These are phyloP conservation scores for Esox niger DNA, from an alignment of 2,113 vertebrate species.

Conservation along the genomic window DNA sequence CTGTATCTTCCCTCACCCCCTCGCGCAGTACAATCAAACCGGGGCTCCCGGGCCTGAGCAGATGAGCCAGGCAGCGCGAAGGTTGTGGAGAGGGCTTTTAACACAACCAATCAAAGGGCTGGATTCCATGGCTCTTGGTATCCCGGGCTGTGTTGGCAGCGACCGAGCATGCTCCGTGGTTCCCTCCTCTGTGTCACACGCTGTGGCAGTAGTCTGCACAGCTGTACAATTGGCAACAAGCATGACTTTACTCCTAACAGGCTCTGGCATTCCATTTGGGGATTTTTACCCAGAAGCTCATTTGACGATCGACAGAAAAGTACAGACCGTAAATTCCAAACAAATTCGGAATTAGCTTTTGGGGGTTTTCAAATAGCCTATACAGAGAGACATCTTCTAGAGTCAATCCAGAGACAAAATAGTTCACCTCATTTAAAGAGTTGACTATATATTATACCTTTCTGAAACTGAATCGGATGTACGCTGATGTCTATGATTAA, in stretches of 20 bases:
- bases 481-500: not conserved
- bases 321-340: conserved; percentile 30
- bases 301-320: conserved; percentile 57
- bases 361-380: not conserved
- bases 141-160: conserved; percentile 28
- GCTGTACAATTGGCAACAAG: conserved; percentile 69
- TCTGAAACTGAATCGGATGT: not conserved
- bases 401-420: no score
- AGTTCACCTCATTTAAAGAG: no score
- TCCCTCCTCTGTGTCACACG: conserved; percentile 50
- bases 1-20: conserved; percentile 28
- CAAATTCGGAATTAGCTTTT: conserved; percentile 11
- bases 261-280: conserved; percentile 59
- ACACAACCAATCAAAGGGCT: conserved; percentile 39
- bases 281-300: conserved; percentile 41
- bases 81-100: conserved; percentile 48
- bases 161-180: conserved; percentile 33
- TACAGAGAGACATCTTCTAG: not conserved
- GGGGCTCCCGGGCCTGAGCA: conserved; percentile 24
- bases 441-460: not conserved
- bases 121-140: conserved; percentile 25
- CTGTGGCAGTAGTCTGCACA: conserved; percentile 51
- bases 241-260: conserved; percentile 60
- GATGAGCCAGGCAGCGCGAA: conserved; percentile 43
- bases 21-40: conserved; percentile 35